Base-by-base conservation (phyloP, 2,797 vertebrate species). In the Sphaeramia orbicularis region DNA sequence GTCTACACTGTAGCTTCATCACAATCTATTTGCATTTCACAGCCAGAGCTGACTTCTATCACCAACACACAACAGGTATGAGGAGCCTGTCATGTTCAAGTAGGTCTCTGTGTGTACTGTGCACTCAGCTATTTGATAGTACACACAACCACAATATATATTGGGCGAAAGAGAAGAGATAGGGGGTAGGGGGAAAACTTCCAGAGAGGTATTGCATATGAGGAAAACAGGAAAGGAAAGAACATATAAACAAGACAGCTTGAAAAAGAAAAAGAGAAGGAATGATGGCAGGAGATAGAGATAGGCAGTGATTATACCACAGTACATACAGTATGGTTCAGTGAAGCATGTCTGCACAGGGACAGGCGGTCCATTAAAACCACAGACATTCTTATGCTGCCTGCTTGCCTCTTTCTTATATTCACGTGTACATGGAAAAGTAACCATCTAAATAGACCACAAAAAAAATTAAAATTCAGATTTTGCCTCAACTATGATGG, bases 311-410 rank as follows among this genome's bases (percentile, higher is more conserved):
- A 90, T 90, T 89, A 85, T 80, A 86, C 81, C 80, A 83, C 87
- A 78, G 59, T 80, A 84, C 84, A 88, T 84, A 85, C 66, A 81
- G 80, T 76, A 91, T 86, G 90, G 73, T 91, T 91, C 91, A 93
- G 64, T 93, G 90, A 88, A 93, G 91, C 91, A 88, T 81, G 77
- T 89, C 91, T 71, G 56, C 72, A 80, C 79, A 86, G 90, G 85
- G 86, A 91, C 82, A 85, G 84, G 68, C 74, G 50, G 71, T 90
- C 83, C 81, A 89, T 90, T 91, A 86, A 89, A 78, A 87, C 76
- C 79, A 86, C 41, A 86, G 73, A 80, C 82, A 89, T 81, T 69
- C 85, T 74, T 67, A 84, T 81, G 71, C 71, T 75, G 81, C 80
- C 74, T 82, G 81, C 76, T 75, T 86, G 38, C 47, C 64, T 76